phyloP scores from a whole-genome alignment of 92 coral and sea anemone genomes.

The Phenganax subtilis region DNA sequence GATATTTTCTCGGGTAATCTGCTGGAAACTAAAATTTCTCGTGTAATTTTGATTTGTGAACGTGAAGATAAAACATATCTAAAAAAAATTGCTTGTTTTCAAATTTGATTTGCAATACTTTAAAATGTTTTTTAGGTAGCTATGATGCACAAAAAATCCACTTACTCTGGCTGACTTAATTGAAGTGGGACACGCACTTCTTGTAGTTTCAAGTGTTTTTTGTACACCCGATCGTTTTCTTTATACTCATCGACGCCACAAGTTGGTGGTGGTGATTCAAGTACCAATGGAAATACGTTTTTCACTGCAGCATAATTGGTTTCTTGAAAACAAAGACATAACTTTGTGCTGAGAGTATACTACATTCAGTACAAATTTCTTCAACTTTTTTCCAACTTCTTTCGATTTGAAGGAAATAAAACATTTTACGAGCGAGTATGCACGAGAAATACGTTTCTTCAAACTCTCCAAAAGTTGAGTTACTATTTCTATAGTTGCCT shows the following conservation, averaged over 20 bases:
- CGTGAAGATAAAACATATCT: slow-evolving; percentile 19
- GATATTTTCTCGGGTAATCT: slow-evolving; percentile 27
- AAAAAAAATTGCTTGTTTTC: neutral
- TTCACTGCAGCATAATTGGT: neutral
- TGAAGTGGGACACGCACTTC: slow-evolving; percentile 4
- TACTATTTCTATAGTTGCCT: neutral
- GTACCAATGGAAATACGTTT: neutral
- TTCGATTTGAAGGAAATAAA: too few species aligned
- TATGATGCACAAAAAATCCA: neutral
- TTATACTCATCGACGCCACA: neutral
- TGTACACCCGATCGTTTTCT: neutral
- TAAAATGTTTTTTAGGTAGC: neutral
- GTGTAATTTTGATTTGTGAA: slow-evolving; percentile 22
- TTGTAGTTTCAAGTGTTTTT: neutral
- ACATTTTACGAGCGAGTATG: too few species aligned
- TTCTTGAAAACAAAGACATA: neutral
- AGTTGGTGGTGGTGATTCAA: slow-evolving; percentile 30
- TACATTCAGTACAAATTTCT: neutral
- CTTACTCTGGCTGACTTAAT: slow-evolving; percentile 32
- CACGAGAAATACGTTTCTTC: too few species aligned
- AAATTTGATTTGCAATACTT: neutral
- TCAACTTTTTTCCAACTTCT: neutral
- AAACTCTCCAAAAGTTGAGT: too few species aligned
- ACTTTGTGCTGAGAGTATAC: neutral
- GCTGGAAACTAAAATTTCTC: slow-evolving; percentile 1